Percentiles rank a stretch among this genome's conserved stretches.
phyloP scores from a whole-genome alignment of 2,113 vertebrate species.

The Porphyrio hochstetteri region DNA sequence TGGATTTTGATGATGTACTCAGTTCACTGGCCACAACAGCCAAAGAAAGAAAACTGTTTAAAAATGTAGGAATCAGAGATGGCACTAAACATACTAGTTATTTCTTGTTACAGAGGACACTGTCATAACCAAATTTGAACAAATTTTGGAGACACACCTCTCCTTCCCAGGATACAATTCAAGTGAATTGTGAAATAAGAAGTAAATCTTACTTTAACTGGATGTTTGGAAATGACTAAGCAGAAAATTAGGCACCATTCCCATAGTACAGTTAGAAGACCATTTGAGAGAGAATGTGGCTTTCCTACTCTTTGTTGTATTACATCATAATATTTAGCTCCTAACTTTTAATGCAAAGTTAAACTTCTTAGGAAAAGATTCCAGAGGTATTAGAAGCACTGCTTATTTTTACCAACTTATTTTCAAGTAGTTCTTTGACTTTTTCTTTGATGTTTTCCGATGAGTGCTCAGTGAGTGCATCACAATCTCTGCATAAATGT shows the following conservation, averaged over 20 bases:
- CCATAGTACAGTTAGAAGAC: not conserved
- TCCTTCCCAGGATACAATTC: not conserved
- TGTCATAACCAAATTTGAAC: not conserved
- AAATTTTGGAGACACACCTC: not conserved
- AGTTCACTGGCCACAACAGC: not conserved
- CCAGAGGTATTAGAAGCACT: not conserved
- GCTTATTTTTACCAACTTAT: not conserved
- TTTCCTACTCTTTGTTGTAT: not conserved
- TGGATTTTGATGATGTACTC: not conserved
- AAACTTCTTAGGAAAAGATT: not conserved
- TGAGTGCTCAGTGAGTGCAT: not conserved
- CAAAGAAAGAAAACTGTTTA: not conserved
- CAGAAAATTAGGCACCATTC: not conserved
- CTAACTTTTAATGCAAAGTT: not conserved
- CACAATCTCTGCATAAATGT: not conserved
- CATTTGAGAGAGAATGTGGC: accelerated
- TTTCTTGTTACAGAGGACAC: not conserved
- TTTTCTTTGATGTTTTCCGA: not conserved
- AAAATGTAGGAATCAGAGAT: not conserved
- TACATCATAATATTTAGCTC: not conserved
- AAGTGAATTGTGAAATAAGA: not conserved
- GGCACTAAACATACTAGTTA: not conserved
- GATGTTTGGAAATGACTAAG: not conserved
- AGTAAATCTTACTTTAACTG: not conserved
- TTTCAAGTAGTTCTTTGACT: not conserved